Percentiles rank a stretch among this genome's conserved stretches.
These are phyloP conservation scores for Tortrix viridana DNA, from an alignment of 2,888 invertebrate genomes.

Conservation along the genomic window DNA sequence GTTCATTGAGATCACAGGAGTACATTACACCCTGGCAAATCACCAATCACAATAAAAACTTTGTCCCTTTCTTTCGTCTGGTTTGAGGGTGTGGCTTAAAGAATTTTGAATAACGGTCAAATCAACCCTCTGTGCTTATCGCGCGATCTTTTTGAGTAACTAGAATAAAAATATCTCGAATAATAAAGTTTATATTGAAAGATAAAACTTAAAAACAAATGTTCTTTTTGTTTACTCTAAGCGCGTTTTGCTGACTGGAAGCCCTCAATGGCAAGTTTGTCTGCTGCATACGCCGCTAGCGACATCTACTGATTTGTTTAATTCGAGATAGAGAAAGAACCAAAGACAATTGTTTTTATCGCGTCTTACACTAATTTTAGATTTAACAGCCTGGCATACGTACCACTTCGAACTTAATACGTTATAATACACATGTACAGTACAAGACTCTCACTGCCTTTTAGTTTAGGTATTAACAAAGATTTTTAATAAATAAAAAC, in stretches of 20 bases:
- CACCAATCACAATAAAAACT: conserved; percentile 62
- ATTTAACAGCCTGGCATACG: conserved; percentile 69
- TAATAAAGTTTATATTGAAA: no score
- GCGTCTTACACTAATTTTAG: conserved; percentile 62
- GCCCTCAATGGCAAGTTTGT: neutral
- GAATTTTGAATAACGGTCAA: neutral
- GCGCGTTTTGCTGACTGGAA: neutral
- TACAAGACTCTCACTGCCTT: conserved; percentile 68
- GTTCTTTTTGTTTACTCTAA: no score
- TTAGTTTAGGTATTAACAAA: conserved; percentile 41
- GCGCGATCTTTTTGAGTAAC: neutral
- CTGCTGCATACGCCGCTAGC: neutral
- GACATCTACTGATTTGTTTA: conserved; percentile 5
- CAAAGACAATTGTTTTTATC: conserved; percentile 53
- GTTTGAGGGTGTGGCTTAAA: neutral
- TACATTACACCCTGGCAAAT: conserved; percentile 74
- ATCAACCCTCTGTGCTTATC: neutral
- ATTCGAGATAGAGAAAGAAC: conserved; percentile 36
- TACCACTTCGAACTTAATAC: conserved; percentile 61
- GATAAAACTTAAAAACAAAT: no score
- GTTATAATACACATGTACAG: conserved; percentile 58
- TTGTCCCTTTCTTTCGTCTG: conserved; percentile 49
- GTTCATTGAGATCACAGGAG: conserved; percentile 83
- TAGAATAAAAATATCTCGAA: no score
- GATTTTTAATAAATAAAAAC: conserved; percentile 50